Evolutionary conservation across 2,888 invertebrate species (phyloP), one percentile per base, ranked within the genome.

Genomic region (Tenthredo livida): DNA sequence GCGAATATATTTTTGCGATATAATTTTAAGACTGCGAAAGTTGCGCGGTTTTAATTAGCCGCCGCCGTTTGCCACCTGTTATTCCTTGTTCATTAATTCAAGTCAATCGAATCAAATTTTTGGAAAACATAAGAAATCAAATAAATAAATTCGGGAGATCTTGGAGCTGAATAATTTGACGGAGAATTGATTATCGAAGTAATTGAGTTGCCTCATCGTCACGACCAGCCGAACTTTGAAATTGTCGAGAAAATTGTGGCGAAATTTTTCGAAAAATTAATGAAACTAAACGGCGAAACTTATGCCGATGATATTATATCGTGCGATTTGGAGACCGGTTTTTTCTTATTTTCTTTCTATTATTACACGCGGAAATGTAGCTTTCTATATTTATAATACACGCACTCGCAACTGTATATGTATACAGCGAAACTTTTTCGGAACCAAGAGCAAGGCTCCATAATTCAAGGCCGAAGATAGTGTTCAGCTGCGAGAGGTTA

Each of bases 381-480:
- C 61, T 25, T 61, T 61, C 61, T 61, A 61, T 61, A 61, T 61
- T 25, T 61, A 25, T 21, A 10, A 61, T 25, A 12, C 29, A 12
- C 29, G 29, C 25, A 25, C 21, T 61, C 54, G 67, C 33, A 33
- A 33, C 29, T 7, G 29, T 2, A n/a, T n/a, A n/a, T n/a, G n/a
- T n/a, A n/a, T n/a, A 33, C 6, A 15, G 17, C 29, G 67, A 67
- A 67, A 67, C 33, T 77, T 77, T 77, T 77, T 50, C 33, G 77
- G 29, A 17, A 77, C 29, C 77, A 77, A 77, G 77, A 54, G 54
- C 54, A 54, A 77, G 77, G 77, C 77, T 50, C 50, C 7, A 43
- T 50, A 33, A 77, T 77, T 77, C 77, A 54, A 77, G 54, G 54
- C 21, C 77, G 77, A 77, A 50, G 77, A 77, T 21, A 33, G 50